Evolutionary conservation across 2,888 invertebrate species (phyloP).

Genomic region (Aspidiotus destructor): DNA sequence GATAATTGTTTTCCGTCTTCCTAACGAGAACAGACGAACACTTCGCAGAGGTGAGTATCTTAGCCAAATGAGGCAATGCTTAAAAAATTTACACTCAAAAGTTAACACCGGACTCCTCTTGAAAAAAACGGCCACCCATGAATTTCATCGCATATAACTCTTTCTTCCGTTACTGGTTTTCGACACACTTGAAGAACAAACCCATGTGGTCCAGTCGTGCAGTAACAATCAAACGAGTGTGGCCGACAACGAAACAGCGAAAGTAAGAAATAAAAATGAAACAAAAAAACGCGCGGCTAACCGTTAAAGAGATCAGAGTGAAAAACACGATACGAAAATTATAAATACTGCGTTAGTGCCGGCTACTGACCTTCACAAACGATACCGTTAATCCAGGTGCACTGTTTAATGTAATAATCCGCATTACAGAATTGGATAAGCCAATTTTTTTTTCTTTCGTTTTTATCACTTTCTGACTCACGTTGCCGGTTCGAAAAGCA

Average conservation of each 20-base stretch:
- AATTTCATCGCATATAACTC: too few species aligned
- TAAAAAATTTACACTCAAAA: too few species aligned
- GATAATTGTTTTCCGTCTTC: too few species aligned
- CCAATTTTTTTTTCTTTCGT: not conserved
- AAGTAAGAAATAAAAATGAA: not conserved
- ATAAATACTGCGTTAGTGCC: conserved; percentile 1
- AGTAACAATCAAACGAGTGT: not conserved
- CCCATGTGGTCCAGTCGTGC: too few species aligned
- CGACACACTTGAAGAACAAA: too few species aligned
- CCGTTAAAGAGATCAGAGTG: not conserved
- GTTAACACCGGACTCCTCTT: too few species aligned
- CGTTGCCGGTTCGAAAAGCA: not conserved
- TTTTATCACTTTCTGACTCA: conserved; percentile 1
- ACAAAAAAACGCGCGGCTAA: not conserved
- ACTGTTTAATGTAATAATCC: not conserved
- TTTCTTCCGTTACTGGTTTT: too few species aligned
- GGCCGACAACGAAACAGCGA: not conserved
- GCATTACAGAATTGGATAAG: conserved; percentile 15
- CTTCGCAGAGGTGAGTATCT: too few species aligned
- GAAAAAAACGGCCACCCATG: too few species aligned
- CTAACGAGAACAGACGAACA: too few species aligned
- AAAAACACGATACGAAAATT: conserved; percentile 5
- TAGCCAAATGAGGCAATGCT: too few species aligned
- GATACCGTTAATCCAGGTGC: conserved; percentile 31
- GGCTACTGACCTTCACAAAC: conserved; percentile 32